Conservation (phyloP, 2,113 vertebrate genomes). For the Epinephelus cyanopodus region DNA sequence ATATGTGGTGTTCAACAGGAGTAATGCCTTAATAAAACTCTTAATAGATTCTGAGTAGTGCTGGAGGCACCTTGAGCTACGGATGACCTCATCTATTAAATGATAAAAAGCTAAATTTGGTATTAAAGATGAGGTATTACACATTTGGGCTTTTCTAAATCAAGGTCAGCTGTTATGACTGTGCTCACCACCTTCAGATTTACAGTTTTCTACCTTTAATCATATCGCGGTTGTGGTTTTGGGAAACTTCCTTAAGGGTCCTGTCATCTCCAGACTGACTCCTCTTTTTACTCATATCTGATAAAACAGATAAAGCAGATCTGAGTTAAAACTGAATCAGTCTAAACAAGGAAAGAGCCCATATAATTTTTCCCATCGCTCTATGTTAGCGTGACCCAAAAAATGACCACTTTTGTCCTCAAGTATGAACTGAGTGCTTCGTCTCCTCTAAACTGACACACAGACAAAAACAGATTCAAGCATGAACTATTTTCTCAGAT, state of each 20-base stretch:
- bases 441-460: conserved; percentile 5
- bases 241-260: background rate
- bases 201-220: background rate
- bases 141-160: background rate
- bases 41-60: background rate
- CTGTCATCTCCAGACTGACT: conserved; percentile 12
- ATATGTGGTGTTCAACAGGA: background rate
- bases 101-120: background rate
- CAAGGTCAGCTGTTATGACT: background rate
- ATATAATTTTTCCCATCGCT: background rate
- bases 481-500: background rate
- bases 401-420: background rate
- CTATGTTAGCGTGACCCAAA: background rate
- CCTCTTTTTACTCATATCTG: conserved; percentile 17
- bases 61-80: background rate
- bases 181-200: background rate
- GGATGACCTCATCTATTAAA: background rate
- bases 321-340: background rate
- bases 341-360: conserved; percentile 29
- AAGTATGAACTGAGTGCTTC: background rate
- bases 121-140: background rate
- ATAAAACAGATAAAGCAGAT: conserved; percentile 5
- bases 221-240: background rate
- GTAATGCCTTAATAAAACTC: background rate
- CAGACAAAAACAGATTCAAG: conserved; percentile 3